A percentile compares a stretch with the other conserved stretches of the same genome.
Conservation (phyloP, 2,797 vertebrate genomes). For the Clarias pachynema region DNA sequence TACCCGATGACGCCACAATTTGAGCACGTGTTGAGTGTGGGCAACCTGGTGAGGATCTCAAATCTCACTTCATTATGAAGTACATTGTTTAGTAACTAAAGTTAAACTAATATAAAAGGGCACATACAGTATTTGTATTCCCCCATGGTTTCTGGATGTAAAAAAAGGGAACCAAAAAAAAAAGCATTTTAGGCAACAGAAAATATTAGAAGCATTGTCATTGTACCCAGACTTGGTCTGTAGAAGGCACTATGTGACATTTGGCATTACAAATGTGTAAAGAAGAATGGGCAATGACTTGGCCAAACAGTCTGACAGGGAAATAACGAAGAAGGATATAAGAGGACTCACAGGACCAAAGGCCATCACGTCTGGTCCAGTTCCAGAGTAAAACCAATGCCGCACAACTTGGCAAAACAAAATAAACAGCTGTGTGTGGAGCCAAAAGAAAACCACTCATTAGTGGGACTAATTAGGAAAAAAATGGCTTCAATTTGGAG, state of each 20-base stretch:
- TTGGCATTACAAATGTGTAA: background rate
- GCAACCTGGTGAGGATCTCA: constrained; percentile 90
- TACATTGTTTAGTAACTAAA: constrained; percentile 2
- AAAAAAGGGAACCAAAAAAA: background rate
- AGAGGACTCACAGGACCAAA: no score
- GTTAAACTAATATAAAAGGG: background rate
- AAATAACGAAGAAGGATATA: background rate
- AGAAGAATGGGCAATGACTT: background rate
- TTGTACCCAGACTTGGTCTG: background rate
- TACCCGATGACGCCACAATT: constrained; percentile 94
- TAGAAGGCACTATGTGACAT: background rate
- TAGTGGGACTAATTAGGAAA: no score
- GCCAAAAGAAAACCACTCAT: no score
- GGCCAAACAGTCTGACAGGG: background rate
- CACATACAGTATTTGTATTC: background rate
- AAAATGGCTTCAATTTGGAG: no score
- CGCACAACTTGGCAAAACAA: no score
- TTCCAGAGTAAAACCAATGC: no score
- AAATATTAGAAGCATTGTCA: background rate
- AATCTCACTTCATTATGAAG: background rate
- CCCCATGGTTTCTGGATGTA: background rate
- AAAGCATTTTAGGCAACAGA: background rate
- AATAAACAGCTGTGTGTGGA: no score
- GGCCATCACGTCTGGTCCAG: no score
- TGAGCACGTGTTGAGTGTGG: constrained; percentile 87